Evolutionary conservation across 2,113 vertebrate genomes (phyloP).

Genomic region (Pholis gunnellus): DNA sequence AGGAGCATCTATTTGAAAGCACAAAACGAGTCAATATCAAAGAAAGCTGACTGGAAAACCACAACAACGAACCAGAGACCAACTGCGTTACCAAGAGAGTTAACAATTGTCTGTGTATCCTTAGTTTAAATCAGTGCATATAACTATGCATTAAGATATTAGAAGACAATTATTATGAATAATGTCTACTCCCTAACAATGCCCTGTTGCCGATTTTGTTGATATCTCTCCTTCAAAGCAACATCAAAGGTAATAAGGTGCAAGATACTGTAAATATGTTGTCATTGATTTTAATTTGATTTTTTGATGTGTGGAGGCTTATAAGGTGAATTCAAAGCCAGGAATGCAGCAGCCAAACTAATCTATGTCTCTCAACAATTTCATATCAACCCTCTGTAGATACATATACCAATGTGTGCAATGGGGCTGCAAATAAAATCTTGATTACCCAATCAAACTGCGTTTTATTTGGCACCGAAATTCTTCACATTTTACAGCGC

Average conservation of each 20-base stretch:
- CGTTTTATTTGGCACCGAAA: conserved; percentile 8
- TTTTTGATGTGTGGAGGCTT: background rate
- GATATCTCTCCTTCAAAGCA: background rate
- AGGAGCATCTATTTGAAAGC: background rate
- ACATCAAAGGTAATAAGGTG: background rate
- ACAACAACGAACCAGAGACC: background rate
- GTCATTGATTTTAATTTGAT: background rate
- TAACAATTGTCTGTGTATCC: background rate
- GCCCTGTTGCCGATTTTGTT: background rate
- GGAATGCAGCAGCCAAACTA: background rate
- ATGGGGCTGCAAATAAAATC: background rate
- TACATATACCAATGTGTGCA: conserved; percentile 11
- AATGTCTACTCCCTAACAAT: background rate
- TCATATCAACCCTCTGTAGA: conserved; percentile 14
- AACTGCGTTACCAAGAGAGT: background rate
- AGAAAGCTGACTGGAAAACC: background rate
- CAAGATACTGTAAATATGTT: background rate
- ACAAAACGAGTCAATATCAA: background rate
- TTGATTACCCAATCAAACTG: background rate
- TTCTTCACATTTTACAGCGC: conserved; percentile 9
- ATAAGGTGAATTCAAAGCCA: background rate
- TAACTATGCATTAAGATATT: background rate
- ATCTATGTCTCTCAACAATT: background rate
- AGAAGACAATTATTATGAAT: background rate
- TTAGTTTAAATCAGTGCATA: background rate